Percentiles rank a stretch among this genome's conserved stretches.
Evolutionary conservation across 2,888 invertebrate species (phyloP).

Genomic region (Acanthacorydalis orientalis): DNA sequence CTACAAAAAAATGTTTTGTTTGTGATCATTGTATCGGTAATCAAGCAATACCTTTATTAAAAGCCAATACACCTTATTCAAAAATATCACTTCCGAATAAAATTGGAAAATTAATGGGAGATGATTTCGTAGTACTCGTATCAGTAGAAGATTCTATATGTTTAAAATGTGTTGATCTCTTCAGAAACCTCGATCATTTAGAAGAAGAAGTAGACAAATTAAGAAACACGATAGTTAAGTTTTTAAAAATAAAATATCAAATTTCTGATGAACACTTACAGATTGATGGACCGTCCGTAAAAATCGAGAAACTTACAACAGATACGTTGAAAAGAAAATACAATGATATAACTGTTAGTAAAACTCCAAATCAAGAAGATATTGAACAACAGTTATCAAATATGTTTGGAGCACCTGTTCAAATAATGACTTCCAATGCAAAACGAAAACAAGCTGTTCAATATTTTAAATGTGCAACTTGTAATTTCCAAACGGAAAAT

Average conservation of each 20-base stretch:
- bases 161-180: slow-evolving; percentile 26
- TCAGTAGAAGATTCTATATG: slow-evolving; percentile 28
- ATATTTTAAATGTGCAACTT: slow-evolving; percentile 26
- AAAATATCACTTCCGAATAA: slow-evolving; percentile 30
- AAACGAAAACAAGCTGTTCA: slow-evolving; percentile 13
- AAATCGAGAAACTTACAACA: background rate
- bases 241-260: slow-evolving; percentile 14
- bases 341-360: background rate
- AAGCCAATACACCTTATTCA: slow-evolving; percentile 25
- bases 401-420: slow-evolving; percentile 8
- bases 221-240: slow-evolving; percentile 11
- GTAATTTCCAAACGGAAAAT: slow-evolving; percentile 27
- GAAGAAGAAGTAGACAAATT: slow-evolving; percentile 29
- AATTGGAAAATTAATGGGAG: slow-evolving; percentile 29
- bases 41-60: slow-evolving; percentile 21
- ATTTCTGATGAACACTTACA: slow-evolving; percentile 4
- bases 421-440: background rate
- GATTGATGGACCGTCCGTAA: background rate
- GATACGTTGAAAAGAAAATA: background rate
- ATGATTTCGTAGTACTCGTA: slow-evolving; percentile 29
- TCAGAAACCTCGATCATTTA: slow-evolving; percentile 29
- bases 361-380: slow-evolving; percentile 19
- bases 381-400: slow-evolving; percentile 13
- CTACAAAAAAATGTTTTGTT: slow-evolving; percentile 21
- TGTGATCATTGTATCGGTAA: slow-evolving; percentile 24